phyloP scores from a whole-genome alignment of 2,797 vertebrate species.

The Pristis pectinata region DNA sequence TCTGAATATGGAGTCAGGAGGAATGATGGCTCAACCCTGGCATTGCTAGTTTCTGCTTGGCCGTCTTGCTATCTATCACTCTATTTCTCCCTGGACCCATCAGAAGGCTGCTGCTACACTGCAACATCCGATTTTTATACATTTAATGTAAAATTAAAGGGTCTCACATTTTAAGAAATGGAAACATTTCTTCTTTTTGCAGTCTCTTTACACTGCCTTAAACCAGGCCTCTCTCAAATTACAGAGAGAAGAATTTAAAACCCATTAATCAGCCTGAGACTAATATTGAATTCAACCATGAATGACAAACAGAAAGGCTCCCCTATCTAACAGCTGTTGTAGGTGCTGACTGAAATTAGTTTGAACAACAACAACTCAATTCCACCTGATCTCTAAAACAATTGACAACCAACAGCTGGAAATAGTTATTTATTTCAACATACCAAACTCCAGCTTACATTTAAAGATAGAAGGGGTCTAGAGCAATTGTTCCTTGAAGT shows the following conservation, averaged over 20 bases:
- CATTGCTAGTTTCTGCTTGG: no score
- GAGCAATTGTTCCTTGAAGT: neutral
- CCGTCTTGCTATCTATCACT: no score
- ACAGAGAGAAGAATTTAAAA: neutral
- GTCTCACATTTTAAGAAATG: no score
- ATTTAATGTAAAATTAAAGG: no score
- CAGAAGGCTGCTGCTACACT: no score
- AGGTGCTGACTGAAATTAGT: neutral
- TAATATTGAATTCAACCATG: neutral
- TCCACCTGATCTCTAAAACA: neutral
- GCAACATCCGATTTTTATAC: no score
- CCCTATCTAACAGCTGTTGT: slow-evolving; percentile 7
- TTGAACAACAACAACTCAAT: slow-evolving; percentile 5
- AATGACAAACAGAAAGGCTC: neutral
- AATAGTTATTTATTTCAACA: neutral
- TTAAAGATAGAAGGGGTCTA: no score
- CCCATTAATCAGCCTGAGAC: neutral
- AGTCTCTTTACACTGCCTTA: neutral
- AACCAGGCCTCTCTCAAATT: neutral
- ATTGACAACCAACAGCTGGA: slow-evolving; percentile 26
- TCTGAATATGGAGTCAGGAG: no score
- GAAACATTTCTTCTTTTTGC: neutral
- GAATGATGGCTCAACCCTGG: no score
- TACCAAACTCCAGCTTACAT: neutral
- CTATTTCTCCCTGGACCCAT: no score